These are phyloP conservation scores for Chironomus riparius DNA, from an alignment of 2,888 invertebrate species.

Conservation along the genomic window DNA sequence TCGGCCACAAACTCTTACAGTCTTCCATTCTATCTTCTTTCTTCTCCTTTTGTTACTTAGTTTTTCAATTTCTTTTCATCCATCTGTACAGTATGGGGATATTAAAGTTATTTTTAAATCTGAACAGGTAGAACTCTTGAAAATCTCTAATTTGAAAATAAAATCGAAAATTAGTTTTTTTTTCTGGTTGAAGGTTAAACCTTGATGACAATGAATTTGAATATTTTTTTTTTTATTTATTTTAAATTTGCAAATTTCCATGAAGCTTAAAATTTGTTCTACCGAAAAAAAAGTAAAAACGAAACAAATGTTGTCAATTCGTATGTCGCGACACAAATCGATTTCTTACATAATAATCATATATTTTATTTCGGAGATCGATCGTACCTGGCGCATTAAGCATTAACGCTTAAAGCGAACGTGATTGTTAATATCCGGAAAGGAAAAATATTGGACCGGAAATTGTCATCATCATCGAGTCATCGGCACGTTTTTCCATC, in stretches of 20 bases:
- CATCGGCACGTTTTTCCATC: neutral
- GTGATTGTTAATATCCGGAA: conserved; percentile 24
- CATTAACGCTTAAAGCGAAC: neutral
- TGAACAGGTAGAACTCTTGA: neutral
- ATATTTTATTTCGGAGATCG: neutral
- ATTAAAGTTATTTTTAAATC: neutral
- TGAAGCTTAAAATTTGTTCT: neutral
- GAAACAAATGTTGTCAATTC: neutral
- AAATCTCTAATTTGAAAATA: neutral
- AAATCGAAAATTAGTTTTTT: neutral
- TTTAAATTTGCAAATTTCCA: neutral
- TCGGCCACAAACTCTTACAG: neutral
- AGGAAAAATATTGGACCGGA: conserved; percentile 17
- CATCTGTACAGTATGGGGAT: neutral
- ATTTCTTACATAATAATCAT: neutral
- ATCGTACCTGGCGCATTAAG: neutral
- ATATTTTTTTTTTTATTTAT: neutral
- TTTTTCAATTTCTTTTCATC: neutral
- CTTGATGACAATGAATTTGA: neutral
- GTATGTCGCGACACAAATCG: neutral
- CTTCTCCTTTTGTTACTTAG: neutral
- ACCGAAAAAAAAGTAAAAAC: neutral
- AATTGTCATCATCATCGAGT: conserved; percentile 11
- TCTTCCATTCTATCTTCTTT: neutral
- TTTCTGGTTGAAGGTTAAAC: neutral